Evolutionary conservation across 2,888 invertebrate species (phyloP).

Genomic region (Drosophila planitibia): DNA sequence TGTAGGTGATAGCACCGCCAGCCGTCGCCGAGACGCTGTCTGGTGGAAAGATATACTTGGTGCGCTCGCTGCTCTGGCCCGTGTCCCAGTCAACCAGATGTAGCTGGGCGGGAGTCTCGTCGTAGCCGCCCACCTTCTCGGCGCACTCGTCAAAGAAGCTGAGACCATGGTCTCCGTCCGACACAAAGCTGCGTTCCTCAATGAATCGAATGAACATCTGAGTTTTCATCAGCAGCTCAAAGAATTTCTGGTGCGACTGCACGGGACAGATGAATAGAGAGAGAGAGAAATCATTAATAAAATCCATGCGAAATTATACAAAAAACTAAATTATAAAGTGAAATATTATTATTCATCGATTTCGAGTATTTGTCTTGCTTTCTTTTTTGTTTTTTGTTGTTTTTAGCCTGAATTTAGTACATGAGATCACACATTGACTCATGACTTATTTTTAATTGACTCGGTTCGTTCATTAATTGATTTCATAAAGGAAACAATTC

Average conservation of each 20-base stretch:
- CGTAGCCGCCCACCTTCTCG: slow-evolving; percentile 89
- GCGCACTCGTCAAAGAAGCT: slow-evolving; percentile 99
- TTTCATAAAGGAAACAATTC: slow-evolving; percentile 24
- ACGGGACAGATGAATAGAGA: background rate
- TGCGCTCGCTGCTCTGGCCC: slow-evolving; percentile 93
- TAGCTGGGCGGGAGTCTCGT: slow-evolving; percentile 87
- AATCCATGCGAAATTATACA: background rate
- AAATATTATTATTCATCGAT: background rate
- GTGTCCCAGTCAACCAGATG: slow-evolving; percentile 93
- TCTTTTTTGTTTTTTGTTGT: background rate
- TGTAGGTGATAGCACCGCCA: slow-evolving; percentile 84
- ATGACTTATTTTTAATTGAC: slow-evolving; percentile 22
- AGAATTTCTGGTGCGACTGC: slow-evolving; percentile 93
- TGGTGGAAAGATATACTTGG: slow-evolving; percentile 97
- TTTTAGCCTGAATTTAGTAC: slow-evolving; percentile 2
- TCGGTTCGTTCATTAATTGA: slow-evolving; percentile 30
- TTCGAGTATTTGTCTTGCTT: background rate
- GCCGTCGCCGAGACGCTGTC: slow-evolving; percentile 87
- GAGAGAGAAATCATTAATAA: background rate
- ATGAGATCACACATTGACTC: slow-evolving; percentile 42
- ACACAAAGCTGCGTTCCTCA: slow-evolving; percentile 98
- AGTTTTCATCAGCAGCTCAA: slow-evolving; percentile 94
- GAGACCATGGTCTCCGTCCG: slow-evolving; percentile 98
- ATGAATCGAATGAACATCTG: slow-evolving; percentile 99
- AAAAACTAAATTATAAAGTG: background rate